Percentiles rank a stretch among this genome's conserved stretches.
Conservation (phyloP, 2,113 vertebrate species). For the Parus major region DNA sequence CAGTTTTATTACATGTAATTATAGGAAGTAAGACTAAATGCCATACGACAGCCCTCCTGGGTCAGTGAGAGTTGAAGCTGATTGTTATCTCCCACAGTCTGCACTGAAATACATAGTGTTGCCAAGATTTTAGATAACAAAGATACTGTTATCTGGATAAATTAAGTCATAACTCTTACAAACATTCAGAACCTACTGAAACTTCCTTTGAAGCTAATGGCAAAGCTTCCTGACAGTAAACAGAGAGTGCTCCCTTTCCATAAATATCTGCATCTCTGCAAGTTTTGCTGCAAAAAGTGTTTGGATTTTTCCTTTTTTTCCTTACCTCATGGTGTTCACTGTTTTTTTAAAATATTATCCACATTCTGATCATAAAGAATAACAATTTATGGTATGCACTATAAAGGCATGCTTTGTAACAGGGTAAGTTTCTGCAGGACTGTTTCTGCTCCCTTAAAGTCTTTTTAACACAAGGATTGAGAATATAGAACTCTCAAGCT, state of each 20-base stretch:
- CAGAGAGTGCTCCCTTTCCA: not conserved
- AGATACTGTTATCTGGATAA: constrained; percentile 16
- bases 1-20: constrained; percentile 7
- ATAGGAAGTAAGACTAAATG: not conserved
- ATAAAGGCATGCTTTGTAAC: not conserved
- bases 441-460: not conserved
- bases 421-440: not conserved
- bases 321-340: not conserved
- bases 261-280: not conserved
- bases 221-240: not conserved
- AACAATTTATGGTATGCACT: not conserved
- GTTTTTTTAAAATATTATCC: not conserved
- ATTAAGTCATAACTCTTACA: constrained; percentile 5
- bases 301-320: not conserved
- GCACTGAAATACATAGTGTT: not conserved
- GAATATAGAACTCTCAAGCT: not conserved
- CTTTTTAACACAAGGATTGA: not conserved
- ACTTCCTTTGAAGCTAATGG: not conserved
- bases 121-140: constrained; percentile 14
- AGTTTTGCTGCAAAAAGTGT: not conserved
- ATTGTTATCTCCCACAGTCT: not conserved
- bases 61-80: not conserved
- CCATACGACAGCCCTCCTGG: not conserved
- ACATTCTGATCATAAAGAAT: not conserved
- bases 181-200: not conserved